Percentiles rank a stretch among this genome's conserved stretches.
These are phyloP conservation scores for Lacanobia wlatinum DNA, from an alignment of 2,888 invertebrate species.

Conservation along the genomic window DNA sequence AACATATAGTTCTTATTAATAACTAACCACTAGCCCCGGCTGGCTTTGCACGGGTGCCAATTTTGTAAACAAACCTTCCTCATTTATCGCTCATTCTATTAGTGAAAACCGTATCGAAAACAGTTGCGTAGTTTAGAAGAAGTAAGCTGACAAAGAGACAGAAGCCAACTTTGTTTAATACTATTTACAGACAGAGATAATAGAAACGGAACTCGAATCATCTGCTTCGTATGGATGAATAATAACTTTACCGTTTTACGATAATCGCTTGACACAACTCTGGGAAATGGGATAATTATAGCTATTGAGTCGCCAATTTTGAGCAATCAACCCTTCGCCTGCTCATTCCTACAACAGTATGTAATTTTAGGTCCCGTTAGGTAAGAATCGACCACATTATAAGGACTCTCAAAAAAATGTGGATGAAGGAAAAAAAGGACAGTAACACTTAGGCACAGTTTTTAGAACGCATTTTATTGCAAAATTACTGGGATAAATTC, in stretches of 20 bases:
- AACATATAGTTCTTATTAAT: no score
- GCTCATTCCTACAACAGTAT: slow-evolving; percentile 11
- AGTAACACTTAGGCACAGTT: not conserved
- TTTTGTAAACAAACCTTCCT: no score
- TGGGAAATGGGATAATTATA: slow-evolving; percentile 24
- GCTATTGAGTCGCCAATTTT: slow-evolving; percentile 31
- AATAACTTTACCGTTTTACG: not conserved
- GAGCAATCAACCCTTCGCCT: slow-evolving; percentile 16
- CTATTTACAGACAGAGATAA: no score
- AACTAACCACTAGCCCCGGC: no score
- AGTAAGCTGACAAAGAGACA: no score
- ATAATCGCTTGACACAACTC: not conserved
- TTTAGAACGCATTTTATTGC: not conserved
- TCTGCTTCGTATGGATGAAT: not conserved
- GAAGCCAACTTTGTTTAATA: no score
- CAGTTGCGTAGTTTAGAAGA: no score
- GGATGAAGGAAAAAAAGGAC: not conserved
- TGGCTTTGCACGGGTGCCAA: no score
- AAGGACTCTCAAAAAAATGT: not conserved
- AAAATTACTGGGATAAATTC: not conserved
- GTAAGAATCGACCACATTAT: not conserved
- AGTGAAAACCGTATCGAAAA: no score
- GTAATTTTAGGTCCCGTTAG: slow-evolving; percentile 16
- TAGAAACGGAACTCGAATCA: no score
- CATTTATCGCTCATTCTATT: no score